Evolutionary conservation across 2,113 vertebrate genomes (phyloP), one percentile per base, ranked within the genome.

Genomic region (Castor canadensis): DNA sequence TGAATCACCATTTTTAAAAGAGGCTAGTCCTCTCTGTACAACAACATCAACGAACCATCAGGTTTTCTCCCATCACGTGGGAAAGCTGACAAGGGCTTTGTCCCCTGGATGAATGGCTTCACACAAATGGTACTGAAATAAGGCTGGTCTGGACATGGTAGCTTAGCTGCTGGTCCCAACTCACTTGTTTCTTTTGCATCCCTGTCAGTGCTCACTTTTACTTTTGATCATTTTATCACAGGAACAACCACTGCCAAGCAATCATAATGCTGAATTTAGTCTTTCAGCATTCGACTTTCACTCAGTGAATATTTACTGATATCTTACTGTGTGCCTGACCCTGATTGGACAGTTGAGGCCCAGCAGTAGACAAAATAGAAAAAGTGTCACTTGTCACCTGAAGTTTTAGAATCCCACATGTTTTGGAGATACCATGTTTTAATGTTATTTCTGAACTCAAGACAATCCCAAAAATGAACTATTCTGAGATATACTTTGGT

Each of bases 401-500:
- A 79, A 83, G 24, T 8, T 69, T 32, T 3, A 9, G 38, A 16
- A 77, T 83, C 9, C 17, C 69, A 16, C 13, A 9, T 66, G 75
- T 24, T 79, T 77, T 43, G 54, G 80, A 82, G 89, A 38, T 35
- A 45, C 5, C 38, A 49, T 32, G 40, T 45, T 58, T 72, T 56
- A 45, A 92, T 49, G 16, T n/a, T 58, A 38, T 87, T 76, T 93
- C 73, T 75, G 22, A 60, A 93, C 58, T 92, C 30, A 73, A 93
- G 28, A 82, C n/a, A 64, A 72, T 28, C 56, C 43, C 45, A 73
- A 89, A 79, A 83, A 28, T n/a, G 35, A 83, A 35, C 62, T 84
- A 19, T 49, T 58, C n/a, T 49, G 12, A 28, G 35, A 16, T 90
- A 15, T 45, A 32, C 4, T 47, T 4, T 58, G 9, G 40, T 69